Base-by-base conservation (phyloP, 2,113 vertebrate species). In the Chaenogobius annularis region DNA sequence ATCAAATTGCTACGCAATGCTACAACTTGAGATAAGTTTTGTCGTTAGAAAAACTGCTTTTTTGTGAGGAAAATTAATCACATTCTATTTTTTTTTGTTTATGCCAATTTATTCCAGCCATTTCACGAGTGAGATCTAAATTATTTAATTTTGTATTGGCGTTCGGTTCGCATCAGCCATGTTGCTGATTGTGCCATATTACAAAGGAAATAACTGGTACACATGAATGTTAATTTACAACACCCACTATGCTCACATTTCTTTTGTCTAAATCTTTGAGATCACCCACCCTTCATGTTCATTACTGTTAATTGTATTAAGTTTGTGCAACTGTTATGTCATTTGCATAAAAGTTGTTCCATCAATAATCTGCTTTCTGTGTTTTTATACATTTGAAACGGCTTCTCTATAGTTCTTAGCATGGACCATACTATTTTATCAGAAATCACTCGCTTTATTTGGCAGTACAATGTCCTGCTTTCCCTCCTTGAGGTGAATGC, bases 331-430 rank as follows among this genome's bases (percentile, higher is more conserved):
- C 88, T 91, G 87, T 93, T 54, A 54, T 90, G 63, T 88, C 91
- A 90, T 93, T 93, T 93, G 89, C 92, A 93, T 94, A 94, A 94
- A 94, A 87, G 89, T 87, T 61, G 89, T 93, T 93, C 92, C 90
- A 92, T 92, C 85, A 90, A 87, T 56, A 68, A 66, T 40, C 17
- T 63, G 19, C 9, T 19, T 43, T 22, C n/a, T 55, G 17, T n/a
- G 61, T 10, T 40, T 37, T 40, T 43, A 54, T 46, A 13, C 1
- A 46, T 54, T 20, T 54, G 19, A 54, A 54, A 20, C 9, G 20
- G 6, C 3, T 6, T 1, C 9, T 20, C 2, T 10, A 3, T 20
- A 8, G 23, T 35, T 35, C 11, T 40, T 40, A 40, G 6, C 56
- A 26, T 14, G 12, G 13, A 22, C 14, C 5, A 40, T 9, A 3